Percentiles rank a stretch among this genome's conserved stretches.
phyloP scores from a whole-genome alignment of 2,888 invertebrate genomes.

The Stenichneumon culpator region DNA sequence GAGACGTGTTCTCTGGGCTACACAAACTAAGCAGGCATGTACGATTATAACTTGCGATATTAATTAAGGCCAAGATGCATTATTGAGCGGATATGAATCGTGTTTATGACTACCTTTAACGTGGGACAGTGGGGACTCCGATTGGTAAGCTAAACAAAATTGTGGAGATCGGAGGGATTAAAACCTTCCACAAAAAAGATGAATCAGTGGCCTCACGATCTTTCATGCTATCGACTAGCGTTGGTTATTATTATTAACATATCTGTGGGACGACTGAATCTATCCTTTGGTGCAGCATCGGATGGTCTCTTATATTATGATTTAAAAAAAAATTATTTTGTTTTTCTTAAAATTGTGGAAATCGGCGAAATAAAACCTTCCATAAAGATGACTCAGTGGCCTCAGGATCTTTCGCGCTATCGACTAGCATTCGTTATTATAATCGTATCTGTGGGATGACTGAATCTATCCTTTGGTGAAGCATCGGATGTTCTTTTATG shows the following conservation, averaged over 20 bases:
- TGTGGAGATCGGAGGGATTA: slow-evolving; percentile 81
- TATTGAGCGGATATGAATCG: slow-evolving; percentile 62
- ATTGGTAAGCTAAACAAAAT: slow-evolving; percentile 83
- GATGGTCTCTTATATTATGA: slow-evolving; percentile 10
- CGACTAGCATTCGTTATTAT: slow-evolving; percentile 54
- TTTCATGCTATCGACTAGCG: slow-evolving; percentile 60
- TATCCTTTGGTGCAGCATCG: slow-evolving; percentile 17
- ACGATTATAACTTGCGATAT: slow-evolving; percentile 61
- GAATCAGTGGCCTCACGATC: slow-evolving; percentile 54
- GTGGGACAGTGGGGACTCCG: slow-evolving; percentile 84
- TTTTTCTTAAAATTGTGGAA: slow-evolving; percentile 74
- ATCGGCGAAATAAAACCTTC: slow-evolving; percentile 81
- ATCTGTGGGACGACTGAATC: slow-evolving; percentile 2
- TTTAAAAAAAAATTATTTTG: neutral
- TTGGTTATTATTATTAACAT: slow-evolving; percentile 27
- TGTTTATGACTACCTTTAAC: slow-evolving; percentile 80
- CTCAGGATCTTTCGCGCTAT: slow-evolving; percentile 58
- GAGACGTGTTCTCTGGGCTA: slow-evolving; percentile 51
- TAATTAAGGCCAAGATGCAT: slow-evolving; percentile 67
- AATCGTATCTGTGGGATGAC: neutral
- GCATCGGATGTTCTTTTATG: slow-evolving; percentile 13
- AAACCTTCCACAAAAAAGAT: slow-evolving; percentile 72
- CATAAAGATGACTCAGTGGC: slow-evolving; percentile 43
- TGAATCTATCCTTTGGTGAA: slow-evolving; percentile 18
- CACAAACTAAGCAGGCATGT: slow-evolving; percentile 71